Base-by-base conservation (phyloP, 2,797 vertebrate species). In the Liasis olivaceus region DNA sequence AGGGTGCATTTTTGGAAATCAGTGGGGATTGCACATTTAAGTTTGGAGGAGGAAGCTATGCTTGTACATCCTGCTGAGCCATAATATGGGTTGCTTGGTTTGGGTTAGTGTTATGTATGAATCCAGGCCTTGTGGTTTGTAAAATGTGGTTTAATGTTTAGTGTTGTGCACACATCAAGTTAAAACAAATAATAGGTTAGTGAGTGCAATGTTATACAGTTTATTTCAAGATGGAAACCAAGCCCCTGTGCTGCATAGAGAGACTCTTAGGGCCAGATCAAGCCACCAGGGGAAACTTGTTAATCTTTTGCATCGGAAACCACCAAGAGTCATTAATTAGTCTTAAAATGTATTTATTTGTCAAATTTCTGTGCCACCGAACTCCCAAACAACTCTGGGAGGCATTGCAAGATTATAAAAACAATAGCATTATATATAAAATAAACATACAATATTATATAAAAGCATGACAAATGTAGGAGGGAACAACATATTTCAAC, bases 1-100 rank as follows among this genome's bases (percentile, higher is more conserved):
- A 81, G 12, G 47, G 92, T 56, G 5, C 69, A 15, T 85, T 31
- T 54, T 86, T 88, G 90, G 26, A 69, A 63, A 69, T 62, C 58
- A 51, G 89, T 24, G 4, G 89, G 4, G 6, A 5, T 4, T 0
- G 0, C 0, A 91, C 64, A 24, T 14, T 60, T 51, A 24, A 88
- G 88, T 36, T 62, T 77, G 36, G 69, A 58, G 31, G 31, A 72
- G 7, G 15, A 42, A 72, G 31, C 20, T 8, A 36, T 20, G 36
- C 51, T 51, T 51, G 51, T 51, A 51, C 51, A 51, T 51, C 51
- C 51, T 51, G 5, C 7, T 51, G 7, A 51, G 51, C 51, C 51
- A 36, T 72, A 36, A 72, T 81, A 81, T 11, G 72, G 72, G 72
- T 42, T 47, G 20, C 36, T 47, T 24, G 72, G 36, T 47, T 47